Evolutionary conservation across 2,888 invertebrate genomes (phyloP), one percentile per base, ranked within the genome.

Genomic region (Hololepta plana): DNA sequence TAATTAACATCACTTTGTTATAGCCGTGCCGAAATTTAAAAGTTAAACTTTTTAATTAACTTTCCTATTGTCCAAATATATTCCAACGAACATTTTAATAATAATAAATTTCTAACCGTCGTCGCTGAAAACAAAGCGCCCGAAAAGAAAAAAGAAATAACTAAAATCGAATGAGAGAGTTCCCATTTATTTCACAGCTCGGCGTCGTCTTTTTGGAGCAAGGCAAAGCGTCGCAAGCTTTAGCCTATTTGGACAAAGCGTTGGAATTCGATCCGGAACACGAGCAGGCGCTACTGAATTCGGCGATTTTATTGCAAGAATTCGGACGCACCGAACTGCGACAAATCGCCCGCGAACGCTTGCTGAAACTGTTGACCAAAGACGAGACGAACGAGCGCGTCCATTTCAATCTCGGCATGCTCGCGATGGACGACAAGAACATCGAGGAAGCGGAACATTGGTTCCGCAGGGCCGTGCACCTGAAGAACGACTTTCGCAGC

Each of bases 381-480:
- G 70, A 71, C 38, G 61, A 69, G 1, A 72, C 72, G 31, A 91
- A 93, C 51, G 88, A 91, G 49, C 68, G 90, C 32, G 80, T 91
- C 4, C 85, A 84, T 54, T 95, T 95, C 55, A 91, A 93, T 60
- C 62, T 91, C 28, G 93, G 90, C 36, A 93, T 95, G 93, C 59
- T 95, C 22, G 81, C 90, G 20, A 93, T 91, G 90, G 93, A 95
- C 51, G 87, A 88, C 44, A 72, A 79, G 21, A 81, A 90, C 47
- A 81, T 76, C 20, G 72, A 72, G 16, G 77, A 79, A 42, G 91
- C 93, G 0, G 90, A 91, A 51, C 69, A 76, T 28, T 88, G 85
- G 76, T 91, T 91, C 55, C 69, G 84, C 27, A 72, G 79, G 30
- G 88, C 91, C 1, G 79, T 87, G 1, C 77, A 81, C 40, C 58